Percentiles rank a stretch among this genome's conserved stretches.
These are phyloP conservation scores for Cistogaster globosa DNA, from an alignment of 2,888 invertebrate genomes.

Conservation along the genomic window DNA sequence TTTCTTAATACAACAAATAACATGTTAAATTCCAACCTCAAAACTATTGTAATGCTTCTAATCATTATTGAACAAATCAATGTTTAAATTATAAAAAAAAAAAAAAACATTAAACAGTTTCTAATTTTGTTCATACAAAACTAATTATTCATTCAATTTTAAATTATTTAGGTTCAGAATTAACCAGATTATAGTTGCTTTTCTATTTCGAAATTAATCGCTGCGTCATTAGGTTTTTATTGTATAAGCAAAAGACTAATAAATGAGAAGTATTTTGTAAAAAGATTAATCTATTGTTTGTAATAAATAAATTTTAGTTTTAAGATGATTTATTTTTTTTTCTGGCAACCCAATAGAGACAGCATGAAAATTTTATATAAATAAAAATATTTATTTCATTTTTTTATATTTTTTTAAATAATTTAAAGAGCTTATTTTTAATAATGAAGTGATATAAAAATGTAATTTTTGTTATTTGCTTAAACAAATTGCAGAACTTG, in stretches of 20 bases:
- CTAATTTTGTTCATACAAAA: background rate
- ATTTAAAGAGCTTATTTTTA: too few species aligned
- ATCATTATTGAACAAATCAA: background rate
- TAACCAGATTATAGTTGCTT: constrained; percentile 13
- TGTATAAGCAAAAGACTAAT: background rate
- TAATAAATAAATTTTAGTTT: background rate
- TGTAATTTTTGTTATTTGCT: too few species aligned
- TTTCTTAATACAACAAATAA: constrained; percentile 15
- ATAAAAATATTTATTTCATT: too few species aligned
- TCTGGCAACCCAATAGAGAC: too few species aligned
- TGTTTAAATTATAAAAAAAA: too few species aligned
- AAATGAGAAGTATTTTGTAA: constrained; percentile 68
- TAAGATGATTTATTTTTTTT: too few species aligned
- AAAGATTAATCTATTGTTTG: constrained; percentile 47
- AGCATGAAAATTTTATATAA: too few species aligned
- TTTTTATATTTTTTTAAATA: too few species aligned
- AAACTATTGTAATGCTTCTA: background rate
- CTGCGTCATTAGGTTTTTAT: constrained; percentile 26
- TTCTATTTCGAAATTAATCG: constrained; percentile 35
- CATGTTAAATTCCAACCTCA: background rate
- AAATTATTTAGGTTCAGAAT: constrained; percentile 15
- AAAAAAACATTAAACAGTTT: constrained; percentile 27
- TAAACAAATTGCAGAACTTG: too few species aligned
- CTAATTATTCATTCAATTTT: background rate
- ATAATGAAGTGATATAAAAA: too few species aligned